Evolutionary conservation across 2,888 invertebrate species (phyloP).

Genomic region (Idaea straminata): DNA sequence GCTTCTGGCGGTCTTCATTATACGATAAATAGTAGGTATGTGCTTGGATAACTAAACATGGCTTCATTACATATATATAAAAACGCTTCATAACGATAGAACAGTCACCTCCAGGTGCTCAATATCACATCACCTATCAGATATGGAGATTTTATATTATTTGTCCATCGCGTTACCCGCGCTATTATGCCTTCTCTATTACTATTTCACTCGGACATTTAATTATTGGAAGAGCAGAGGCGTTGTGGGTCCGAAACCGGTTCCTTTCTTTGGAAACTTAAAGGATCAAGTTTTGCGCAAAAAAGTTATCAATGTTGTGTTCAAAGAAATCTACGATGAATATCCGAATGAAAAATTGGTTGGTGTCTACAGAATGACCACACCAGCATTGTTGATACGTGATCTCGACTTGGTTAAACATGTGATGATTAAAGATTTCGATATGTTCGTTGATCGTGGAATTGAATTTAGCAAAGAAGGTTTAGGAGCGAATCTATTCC

Average conservation of each 20-base stretch:
- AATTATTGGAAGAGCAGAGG: conserved; percentile 50
- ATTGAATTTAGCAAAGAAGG: conserved; percentile 45
- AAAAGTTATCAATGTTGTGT: conserved; percentile 31
- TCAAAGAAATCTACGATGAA: conserved; percentile 39
- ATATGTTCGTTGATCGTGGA: conserved; percentile 46
- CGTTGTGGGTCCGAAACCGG: conserved; percentile 42
- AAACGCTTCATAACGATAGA: neutral
- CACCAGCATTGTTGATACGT: conserved; percentile 43
- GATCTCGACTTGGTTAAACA: conserved; percentile 52
- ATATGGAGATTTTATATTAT: conserved; percentile 18
- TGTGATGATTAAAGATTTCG: conserved; percentile 52
- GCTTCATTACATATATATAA: conserved; percentile 4
- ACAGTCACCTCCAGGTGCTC: neutral
- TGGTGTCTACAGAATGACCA: conserved; percentile 47
- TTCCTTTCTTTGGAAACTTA: conserved; percentile 45
- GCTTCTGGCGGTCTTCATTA: too few relatives aligned
- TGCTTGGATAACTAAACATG: too few relatives aligned
- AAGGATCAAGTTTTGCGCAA: conserved; percentile 35
- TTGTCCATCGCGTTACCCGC: conserved; percentile 17
- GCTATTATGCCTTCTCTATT: conserved; percentile 29
- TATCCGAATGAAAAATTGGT: conserved; percentile 50
- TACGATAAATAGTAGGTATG: too few relatives aligned
- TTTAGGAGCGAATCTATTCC: conserved; percentile 50
- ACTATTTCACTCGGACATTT: conserved; percentile 46
- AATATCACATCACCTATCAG: neutral